Evolutionary conservation across 2,888 invertebrate species (phyloP).

Genomic region (Autographa pulchrina): DNA sequence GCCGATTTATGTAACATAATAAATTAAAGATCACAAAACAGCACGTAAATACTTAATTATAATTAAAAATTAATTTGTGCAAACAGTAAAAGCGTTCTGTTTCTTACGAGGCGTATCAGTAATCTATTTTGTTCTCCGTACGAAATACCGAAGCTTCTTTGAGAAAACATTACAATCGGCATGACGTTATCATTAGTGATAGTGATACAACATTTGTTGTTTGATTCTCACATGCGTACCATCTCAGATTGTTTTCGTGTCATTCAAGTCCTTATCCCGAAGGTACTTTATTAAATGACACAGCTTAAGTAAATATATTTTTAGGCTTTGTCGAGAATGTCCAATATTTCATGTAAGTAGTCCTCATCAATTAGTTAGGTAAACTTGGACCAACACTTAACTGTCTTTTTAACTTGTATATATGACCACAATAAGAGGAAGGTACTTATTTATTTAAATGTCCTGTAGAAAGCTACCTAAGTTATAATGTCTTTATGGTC

Average conservation of each 20-base stretch:
- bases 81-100: conserved; percentile 66
- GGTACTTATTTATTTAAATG: no score
- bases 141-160: conserved; percentile 66
- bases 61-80: conserved; percentile 59
- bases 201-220: conserved; percentile 61
- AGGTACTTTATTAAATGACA: neutral
- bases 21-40: conserved; percentile 52
- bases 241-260: conserved; percentile 27
- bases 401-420: no score
- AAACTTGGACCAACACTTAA: no score
- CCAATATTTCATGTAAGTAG: no score
- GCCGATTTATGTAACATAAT: conserved; percentile 80
- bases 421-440: no score
- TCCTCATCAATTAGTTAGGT: no score
- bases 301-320: no score
- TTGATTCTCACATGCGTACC: conserved; percentile 41
- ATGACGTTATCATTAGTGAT: conserved; percentile 71
- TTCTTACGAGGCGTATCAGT: conserved; percentile 68
- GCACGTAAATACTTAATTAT: conserved; percentile 48
- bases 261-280: conserved; percentile 12
- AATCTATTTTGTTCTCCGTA: conserved; percentile 62
- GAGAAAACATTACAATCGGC: conserved; percentile 72
- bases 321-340: no score
- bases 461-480: no score
- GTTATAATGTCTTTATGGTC: no score